Evolutionary conservation across 1,140 invertebrate genomes (phyloP), one percentile per base, ranked within the genome.

Genomic region (Drosophila lini): DNA sequence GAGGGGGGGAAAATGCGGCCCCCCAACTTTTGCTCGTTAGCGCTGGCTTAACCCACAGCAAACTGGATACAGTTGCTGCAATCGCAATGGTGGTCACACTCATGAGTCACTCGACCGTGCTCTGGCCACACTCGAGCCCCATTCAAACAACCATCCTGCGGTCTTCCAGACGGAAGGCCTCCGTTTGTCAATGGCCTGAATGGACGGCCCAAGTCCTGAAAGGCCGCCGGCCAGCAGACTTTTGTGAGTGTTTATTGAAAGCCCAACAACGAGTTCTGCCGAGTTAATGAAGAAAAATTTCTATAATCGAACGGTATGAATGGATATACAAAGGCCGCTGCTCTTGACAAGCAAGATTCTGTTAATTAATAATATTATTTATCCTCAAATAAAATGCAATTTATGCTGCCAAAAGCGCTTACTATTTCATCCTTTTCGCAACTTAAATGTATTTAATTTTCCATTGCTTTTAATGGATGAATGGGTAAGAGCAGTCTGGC

Each of bases 111-210:
- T 75, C 73, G 63, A 34, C 71, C 73, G 53, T 75, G 73, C 47
- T 31, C 65, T 71, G 67, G 67, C 73, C 60, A 65, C 71, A 75
- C 71, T 75, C 71, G 44, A 73, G 69, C 53, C 69, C 15, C 69
- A 48, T 71, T 59, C 69, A 73, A 59, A 59, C 50, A 70, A 41
- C 38, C 69, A 50, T 59, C 44, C 69, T 59, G 65, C 65, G 65
- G 65, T 69, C 65, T 53, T 69, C 47, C 65, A 62, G 58, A 38
- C 61, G 58, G 32, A 45, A 32, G 58, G 34, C 41, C 40, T 63
- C 31, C 41, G 63, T 31, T 65, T 65, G 63, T 65, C 63, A 67
- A 69, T 69, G 38, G 47, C 32, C 52, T 69, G 62, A 69, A 67
- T 62, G 28, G 25, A 19, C 28, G 25, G 45, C 22, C 19, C 32